Percentiles rank a stretch among this genome's conserved stretches.
Evolutionary conservation across 2,113 vertebrate species (phyloP).

Genomic region (Prunella fulvescens): DNA sequence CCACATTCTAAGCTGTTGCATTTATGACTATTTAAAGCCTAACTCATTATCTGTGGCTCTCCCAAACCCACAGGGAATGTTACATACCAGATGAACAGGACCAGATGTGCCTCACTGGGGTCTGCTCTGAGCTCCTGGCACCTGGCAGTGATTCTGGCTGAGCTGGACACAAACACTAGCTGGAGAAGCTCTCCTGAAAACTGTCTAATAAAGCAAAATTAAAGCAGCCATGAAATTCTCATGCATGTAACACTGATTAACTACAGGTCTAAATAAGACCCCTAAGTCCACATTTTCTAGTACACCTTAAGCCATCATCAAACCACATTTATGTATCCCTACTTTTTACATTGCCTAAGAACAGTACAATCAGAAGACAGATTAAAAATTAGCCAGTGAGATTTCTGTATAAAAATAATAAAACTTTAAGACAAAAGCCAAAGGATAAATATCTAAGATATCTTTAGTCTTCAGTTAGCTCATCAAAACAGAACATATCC

Average conservation of each 20-base stretch:
- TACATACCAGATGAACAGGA: neutral
- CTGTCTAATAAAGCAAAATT: slow-evolving; percentile 19
- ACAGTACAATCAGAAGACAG: slow-evolving; percentile 67
- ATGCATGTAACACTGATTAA: slow-evolving; percentile 48
- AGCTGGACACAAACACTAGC: neutral
- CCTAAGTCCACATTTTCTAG: slow-evolving; percentile 33
- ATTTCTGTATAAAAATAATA: slow-evolving; percentile 79
- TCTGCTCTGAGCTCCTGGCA: slow-evolving; percentile 2
- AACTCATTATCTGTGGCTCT: neutral
- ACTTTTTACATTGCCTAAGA: slow-evolving; percentile 52
- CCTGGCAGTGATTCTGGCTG: neutral
- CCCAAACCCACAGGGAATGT: neutral
- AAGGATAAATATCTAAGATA: slow-evolving; percentile 76
- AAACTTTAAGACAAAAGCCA: slow-evolving; percentile 74
- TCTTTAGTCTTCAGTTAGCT: slow-evolving; percentile 69
- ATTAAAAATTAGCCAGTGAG: slow-evolving; percentile 74
- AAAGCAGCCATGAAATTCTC: neutral
- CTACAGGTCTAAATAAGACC: slow-evolving; percentile 50
- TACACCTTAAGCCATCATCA: slow-evolving; percentile 39
- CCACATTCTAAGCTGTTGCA: neutral
- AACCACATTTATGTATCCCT: neutral
- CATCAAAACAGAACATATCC: slow-evolving; percentile 48
- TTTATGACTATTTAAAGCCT: neutral
- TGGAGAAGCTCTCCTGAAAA: slow-evolving; percentile 17
- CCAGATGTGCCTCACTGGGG: neutral